Evolutionary conservation across 2,888 invertebrate species (phyloP).

Genomic region (Gisinianus flammeolus): DNA sequence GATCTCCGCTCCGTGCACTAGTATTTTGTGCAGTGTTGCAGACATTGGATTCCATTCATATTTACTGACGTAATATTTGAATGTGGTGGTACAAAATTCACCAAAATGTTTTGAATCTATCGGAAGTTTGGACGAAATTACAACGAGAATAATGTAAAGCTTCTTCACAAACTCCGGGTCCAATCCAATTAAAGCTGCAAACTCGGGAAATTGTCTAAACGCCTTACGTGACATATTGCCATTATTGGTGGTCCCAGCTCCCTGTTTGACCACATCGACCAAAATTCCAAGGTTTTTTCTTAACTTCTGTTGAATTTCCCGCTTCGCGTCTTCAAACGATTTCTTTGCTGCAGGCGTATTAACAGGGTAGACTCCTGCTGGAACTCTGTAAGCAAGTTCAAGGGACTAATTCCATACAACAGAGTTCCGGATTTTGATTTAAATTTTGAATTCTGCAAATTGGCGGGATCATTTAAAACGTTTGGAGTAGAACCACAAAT

Average conservation of each 20-base stretch:
- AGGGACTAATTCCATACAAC: constrained; percentile 3
- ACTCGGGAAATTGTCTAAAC: not conserved
- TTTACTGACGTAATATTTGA: not conserved
- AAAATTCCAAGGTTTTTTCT: not conserved
- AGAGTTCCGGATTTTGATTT: not conserved
- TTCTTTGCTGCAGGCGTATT: too few species aligned
- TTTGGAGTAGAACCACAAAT: not conserved
- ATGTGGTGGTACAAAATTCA: not conserved
- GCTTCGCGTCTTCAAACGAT: too few species aligned
- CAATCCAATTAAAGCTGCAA: constrained; percentile 4
- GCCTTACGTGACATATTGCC: constrained; percentile 14
- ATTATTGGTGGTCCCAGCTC: not conserved
- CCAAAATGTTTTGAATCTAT: constrained; percentile 4
- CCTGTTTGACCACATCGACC: too few species aligned
- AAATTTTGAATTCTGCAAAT: not conserved
- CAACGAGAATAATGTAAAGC: not conserved
- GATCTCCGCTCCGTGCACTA: not conserved
- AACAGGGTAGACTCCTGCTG: not conserved
- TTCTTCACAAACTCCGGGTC: not conserved
- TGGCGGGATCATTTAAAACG: not conserved
- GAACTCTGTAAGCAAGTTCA: constrained; percentile 14
- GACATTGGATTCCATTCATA: constrained; percentile 17
- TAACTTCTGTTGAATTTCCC: too few species aligned
- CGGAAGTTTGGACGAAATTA: not conserved
- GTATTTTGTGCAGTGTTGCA: constrained; percentile 23